Conservation (phyloP, 2,888 invertebrate genomes). For the Eretmocerus hayati region DNA sequence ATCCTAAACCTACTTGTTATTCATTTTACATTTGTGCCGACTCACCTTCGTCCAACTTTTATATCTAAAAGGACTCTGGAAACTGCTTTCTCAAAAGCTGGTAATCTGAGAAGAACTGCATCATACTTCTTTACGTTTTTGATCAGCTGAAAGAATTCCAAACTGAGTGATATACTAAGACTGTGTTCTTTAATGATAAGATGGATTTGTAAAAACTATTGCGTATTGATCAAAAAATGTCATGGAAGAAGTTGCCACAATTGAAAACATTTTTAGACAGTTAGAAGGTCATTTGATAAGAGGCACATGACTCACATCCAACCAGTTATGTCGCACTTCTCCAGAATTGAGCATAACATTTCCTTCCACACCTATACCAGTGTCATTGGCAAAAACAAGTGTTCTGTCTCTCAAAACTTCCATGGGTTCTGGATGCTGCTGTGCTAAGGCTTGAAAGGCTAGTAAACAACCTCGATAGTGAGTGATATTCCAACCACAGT, state of each 20-base stretch:
- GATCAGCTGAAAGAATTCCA: constrained; percentile 68
- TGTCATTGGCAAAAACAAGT: constrained; percentile 80
- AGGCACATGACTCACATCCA: constrained; percentile 73
- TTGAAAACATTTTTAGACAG: too few species aligned
- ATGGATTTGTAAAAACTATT: neutral
- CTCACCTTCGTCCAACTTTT: constrained; percentile 71
- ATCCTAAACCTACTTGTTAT: constrained; percentile 42
- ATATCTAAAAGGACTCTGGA: constrained; percentile 79
- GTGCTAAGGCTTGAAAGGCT: constrained; percentile 68
- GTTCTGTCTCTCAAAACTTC: constrained; percentile 62
- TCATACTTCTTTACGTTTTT: constrained; percentile 75
- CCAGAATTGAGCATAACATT: constrained; percentile 85
- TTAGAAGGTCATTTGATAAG: too few species aligned
- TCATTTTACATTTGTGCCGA: constrained; percentile 34
- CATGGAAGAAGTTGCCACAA: too few species aligned
- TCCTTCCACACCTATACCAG: constrained; percentile 86
- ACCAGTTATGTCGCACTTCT: constrained; percentile 89
- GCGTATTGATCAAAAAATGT: neutral
- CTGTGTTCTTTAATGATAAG: neutral
- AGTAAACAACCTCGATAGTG: constrained; percentile 87
- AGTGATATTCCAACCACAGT: constrained; percentile 81
- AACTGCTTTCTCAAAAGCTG: constrained; percentile 75
- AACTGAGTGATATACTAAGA: too few species aligned
- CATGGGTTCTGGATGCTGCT: constrained; percentile 69
- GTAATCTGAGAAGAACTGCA: constrained; percentile 64